Evolutionary conservation across 2,113 vertebrate species (phyloP).

Genomic region (Limanda limanda): DNA sequence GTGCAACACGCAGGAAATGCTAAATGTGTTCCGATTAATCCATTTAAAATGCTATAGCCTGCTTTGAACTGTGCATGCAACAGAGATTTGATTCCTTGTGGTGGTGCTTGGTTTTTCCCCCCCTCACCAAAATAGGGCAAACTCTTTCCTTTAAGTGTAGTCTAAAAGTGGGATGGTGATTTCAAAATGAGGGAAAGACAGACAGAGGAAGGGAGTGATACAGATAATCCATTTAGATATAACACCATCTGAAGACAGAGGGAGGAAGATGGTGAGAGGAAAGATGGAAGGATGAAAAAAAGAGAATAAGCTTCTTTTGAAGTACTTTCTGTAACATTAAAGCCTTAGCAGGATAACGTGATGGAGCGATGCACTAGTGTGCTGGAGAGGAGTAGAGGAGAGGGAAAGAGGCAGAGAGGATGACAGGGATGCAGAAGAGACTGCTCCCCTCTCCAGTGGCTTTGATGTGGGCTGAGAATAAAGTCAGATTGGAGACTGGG

Average conservation of each 20-base stretch:
- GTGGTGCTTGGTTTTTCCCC: conserved; percentile 1
- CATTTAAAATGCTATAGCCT: conserved; percentile 56
- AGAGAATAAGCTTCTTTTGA: conserved; percentile 64
- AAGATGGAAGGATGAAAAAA: conserved; percentile 48
- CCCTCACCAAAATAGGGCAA: conserved; percentile 52
- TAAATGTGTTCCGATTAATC: conserved; percentile 69
- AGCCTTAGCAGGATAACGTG: conserved; percentile 57
- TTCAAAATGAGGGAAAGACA: conserved; percentile 60
- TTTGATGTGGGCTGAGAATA: conserved; percentile 77
- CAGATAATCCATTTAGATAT: conserved; percentile 75
- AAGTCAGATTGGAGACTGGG: conserved; percentile 74
- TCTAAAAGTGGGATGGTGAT: conserved; percentile 54
- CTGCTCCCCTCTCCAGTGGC: conserved; percentile 56
- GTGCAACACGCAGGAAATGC: conserved; percentile 33
- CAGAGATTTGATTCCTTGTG: conserved; percentile 56
- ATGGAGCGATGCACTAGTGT: conserved; percentile 46
- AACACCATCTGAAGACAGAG: conserved; percentile 48
- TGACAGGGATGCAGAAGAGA: conserved; percentile 69
- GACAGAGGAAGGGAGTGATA: conserved; percentile 49
- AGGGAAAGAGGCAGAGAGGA: conserved; percentile 46
- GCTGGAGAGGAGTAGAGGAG: conserved; percentile 38
- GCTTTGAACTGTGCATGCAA: conserved; percentile 62
- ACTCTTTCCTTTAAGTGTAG: conserved; percentile 46
- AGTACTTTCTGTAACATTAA: conserved; percentile 71
- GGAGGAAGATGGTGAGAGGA: conserved; percentile 47